Percentiles rank a stretch among this genome's conserved stretches.
Evolutionary conservation across 2,113 vertebrate species (phyloP).

Genomic region (Myotis brandtii): DNA sequence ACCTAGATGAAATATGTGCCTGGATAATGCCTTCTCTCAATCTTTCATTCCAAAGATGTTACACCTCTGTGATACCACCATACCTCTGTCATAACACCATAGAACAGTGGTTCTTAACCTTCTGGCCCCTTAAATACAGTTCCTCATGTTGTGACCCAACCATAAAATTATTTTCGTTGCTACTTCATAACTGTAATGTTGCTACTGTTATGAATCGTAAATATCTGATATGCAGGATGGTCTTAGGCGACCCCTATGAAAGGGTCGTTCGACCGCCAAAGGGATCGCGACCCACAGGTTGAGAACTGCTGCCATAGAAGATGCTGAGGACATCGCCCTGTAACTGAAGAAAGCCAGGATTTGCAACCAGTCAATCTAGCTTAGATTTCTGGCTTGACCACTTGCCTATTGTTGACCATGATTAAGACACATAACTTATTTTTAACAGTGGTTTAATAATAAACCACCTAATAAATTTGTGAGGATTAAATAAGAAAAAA

Average conservation of each 20-base stretch:
- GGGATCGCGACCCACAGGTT: no score
- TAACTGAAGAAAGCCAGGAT: neutral
- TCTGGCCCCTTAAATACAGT: no score
- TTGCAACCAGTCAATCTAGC: neutral
- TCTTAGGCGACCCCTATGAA: no score
- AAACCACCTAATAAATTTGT: neutral
- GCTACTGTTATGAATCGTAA: no score
- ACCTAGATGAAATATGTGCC: neutral
- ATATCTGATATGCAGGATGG: no score
- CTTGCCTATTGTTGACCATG: neutral
- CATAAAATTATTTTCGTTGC: no score
- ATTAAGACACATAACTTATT: neutral
- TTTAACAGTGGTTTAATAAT: neutral
- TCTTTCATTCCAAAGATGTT: neutral
- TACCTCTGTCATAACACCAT: no score
- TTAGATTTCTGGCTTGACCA: neutral
- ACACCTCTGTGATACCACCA: no score
- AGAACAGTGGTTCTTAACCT: neutral
- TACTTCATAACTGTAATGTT: no score
- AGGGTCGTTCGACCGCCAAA: no score
- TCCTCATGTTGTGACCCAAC: no score
- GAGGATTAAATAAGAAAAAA: neutral
- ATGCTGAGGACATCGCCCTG: neutral
- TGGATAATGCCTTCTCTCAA: neutral
- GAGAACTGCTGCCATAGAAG: neutral